Evolutionary conservation across 2,888 invertebrate species (phyloP).

Genomic region (Anaspis maculata): DNA sequence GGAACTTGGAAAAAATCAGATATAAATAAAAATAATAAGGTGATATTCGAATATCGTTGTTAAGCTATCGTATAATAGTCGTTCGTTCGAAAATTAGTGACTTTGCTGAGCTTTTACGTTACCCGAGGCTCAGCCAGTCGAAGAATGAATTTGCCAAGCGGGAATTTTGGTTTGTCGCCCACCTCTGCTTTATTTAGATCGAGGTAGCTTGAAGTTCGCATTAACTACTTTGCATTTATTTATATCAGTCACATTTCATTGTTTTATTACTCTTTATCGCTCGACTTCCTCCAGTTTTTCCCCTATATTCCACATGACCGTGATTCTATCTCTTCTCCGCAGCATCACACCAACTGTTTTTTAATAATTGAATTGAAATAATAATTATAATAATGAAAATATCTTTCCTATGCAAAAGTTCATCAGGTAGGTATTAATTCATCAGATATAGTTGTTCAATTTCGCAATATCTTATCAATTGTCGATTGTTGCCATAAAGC

Average conservation of each 20-base stretch:
- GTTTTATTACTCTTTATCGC: constrained; percentile 10
- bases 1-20: too few relatives aligned
- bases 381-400: too few relatives aligned
- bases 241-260: constrained; percentile 19
- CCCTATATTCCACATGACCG: constrained; percentile 1
- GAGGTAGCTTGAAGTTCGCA: constrained; percentile 35
- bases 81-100: constrained; percentile 33
- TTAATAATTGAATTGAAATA: too few relatives aligned
- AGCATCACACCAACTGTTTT: too few relatives aligned
- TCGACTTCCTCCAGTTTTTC: constrained; percentile 5
- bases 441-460: too few relatives aligned
- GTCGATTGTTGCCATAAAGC: too few relatives aligned
- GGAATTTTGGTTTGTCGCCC: constrained; percentile 41
- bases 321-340: too few relatives aligned
- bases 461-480: too few relatives aligned
- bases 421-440: too few relatives aligned
- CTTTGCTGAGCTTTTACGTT: constrained; percentile 21
- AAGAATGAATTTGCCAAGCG: constrained; percentile 36
- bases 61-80: constrained; percentile 20
- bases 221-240: constrained; percentile 19
- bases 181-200: constrained; percentile 37
- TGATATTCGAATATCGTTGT: constrained; percentile 24
- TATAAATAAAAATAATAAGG: constrained; percentile 7
- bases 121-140: constrained; percentile 38
- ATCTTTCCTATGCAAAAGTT: too few relatives aligned